Evolutionary conservation across 1,140 invertebrate genomes (phyloP).

Genomic region (Tenebrio molitor): DNA sequence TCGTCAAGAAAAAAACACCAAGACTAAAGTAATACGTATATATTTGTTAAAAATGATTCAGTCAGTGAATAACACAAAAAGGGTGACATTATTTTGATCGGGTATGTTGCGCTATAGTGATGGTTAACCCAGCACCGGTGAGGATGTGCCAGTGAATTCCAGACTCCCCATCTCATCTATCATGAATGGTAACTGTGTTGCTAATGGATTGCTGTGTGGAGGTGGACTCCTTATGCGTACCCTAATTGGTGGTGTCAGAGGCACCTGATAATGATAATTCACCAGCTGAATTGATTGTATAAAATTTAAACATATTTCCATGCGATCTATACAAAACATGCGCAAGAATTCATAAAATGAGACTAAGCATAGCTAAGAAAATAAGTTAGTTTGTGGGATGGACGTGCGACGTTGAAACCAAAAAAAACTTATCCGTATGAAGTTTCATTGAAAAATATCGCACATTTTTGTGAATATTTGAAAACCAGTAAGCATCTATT

Average conservation of each 20-base stretch:
- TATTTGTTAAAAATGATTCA: slow-evolving; percentile 28
- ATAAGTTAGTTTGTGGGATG: neutral
- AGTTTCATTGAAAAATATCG: neutral
- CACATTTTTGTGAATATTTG: neutral
- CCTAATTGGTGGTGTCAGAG: slow-evolving; percentile 48
- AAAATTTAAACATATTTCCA: neutral
- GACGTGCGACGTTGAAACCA: neutral
- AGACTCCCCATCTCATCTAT: slow-evolving; percentile 67
- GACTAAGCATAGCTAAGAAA: neutral
- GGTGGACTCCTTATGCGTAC: slow-evolving; percentile 66
- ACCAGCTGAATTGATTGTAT: neutral
- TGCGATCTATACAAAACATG: neutral
- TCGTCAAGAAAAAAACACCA: slow-evolving; percentile 20
- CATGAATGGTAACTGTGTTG: slow-evolving; percentile 68
- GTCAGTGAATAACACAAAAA: slow-evolving; percentile 29
- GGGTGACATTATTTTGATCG: slow-evolving; percentile 5
- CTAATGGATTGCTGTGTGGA: slow-evolving; percentile 65
- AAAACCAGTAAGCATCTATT: neutral
- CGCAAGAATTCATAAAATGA: neutral
- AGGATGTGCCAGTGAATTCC: slow-evolving; percentile 47
- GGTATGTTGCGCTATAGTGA: slow-evolving; percentile 30
- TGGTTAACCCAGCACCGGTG: slow-evolving; percentile 43
- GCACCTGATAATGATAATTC: slow-evolving; percentile 48
- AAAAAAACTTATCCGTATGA: no score
- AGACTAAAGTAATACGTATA: slow-evolving; percentile 16